These are phyloP conservation scores for Belonocnema kinseyi DNA, from an alignment of 1,140 invertebrate genomes.

Conservation along the genomic window DNA sequence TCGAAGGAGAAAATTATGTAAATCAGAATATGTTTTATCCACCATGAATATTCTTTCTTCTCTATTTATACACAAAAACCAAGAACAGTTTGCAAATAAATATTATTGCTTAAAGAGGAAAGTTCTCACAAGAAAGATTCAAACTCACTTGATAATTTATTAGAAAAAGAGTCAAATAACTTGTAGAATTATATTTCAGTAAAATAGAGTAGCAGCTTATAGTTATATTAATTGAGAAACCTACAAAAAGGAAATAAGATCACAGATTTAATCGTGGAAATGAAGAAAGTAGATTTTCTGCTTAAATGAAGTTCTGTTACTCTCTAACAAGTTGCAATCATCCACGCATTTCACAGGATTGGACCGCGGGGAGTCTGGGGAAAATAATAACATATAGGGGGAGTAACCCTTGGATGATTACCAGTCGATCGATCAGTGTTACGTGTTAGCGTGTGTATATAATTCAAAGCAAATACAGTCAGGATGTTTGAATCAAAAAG, in stretches of 20 bases:
- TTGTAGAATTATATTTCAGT: background rate
- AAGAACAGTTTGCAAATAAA: too few species aligned
- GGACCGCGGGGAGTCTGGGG: conserved; percentile 38
- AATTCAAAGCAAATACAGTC: too few species aligned
- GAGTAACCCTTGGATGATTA: conserved; percentile 41
- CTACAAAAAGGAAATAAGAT: conserved; percentile 25
- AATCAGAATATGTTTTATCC: too few species aligned
- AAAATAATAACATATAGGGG: conserved; percentile 44
- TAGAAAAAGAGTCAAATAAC: background rate
- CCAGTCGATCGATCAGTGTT: conserved; percentile 43
- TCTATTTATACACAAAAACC: too few species aligned
- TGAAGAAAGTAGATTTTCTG: conserved; percentile 17
- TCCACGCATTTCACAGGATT: conserved; percentile 31
- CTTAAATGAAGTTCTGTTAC: background rate
- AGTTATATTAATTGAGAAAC: conserved; percentile 1
- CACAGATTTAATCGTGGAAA: background rate
- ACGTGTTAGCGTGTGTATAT: too few species aligned
- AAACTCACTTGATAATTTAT: too few species aligned
- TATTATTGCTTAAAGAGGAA: too few species aligned
- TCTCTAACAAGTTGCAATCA: conserved; percentile 19
- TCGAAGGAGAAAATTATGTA: too few species aligned
- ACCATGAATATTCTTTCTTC: too few species aligned
- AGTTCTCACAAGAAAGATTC: too few species aligned
- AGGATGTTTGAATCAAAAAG: too few species aligned
- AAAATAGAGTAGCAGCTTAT: background rate